phyloP scores from a whole-genome alignment of 2,113 vertebrate species.

The Gambusia affinis region DNA sequence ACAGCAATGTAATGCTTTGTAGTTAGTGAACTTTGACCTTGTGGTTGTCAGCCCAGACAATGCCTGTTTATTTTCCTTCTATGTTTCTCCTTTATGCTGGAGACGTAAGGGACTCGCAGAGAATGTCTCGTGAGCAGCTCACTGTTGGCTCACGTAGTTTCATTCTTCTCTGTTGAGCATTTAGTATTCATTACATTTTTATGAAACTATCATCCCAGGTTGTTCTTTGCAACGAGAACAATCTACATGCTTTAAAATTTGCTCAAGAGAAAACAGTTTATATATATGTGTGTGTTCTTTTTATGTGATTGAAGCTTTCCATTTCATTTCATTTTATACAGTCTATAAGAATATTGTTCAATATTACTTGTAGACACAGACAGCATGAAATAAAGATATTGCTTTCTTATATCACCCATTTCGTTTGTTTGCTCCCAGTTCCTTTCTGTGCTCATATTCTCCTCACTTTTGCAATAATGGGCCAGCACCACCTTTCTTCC shows the following conservation, averaged over 20 bases:
- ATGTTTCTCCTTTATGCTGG: conserved; percentile 19
- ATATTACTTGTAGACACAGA: conserved; percentile 50
- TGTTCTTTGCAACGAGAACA: background rate
- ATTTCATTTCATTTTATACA: conserved; percentile 1
- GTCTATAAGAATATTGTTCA: conserved; percentile 17
- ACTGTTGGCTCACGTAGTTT: conserved; percentile 28
- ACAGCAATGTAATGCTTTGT: conserved; percentile 32
- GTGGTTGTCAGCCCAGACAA: conserved; percentile 16
- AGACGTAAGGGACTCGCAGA: conserved; percentile 33
- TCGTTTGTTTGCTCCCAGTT: background rate
- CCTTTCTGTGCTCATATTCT: conserved; percentile 8
- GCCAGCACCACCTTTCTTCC: conserved; percentile 29
- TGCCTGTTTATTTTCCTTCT: conserved; percentile 32
- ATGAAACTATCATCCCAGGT: too few relatives aligned
- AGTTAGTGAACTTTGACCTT: conserved; percentile 46
- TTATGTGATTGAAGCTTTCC: background rate
- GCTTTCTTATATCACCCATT: conserved; percentile 23
- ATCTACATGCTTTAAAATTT: background rate
- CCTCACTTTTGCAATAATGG: conserved; percentile 50
- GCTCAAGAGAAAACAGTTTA: background rate
- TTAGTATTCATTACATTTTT: background rate
- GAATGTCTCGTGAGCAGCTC: conserved; percentile 44
- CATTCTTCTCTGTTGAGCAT: background rate
- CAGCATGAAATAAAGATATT: conserved; percentile 34
- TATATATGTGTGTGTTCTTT: background rate